phyloP scores from a whole-genome alignment of 2,113 vertebrate species.

The Mus pahari region DNA sequence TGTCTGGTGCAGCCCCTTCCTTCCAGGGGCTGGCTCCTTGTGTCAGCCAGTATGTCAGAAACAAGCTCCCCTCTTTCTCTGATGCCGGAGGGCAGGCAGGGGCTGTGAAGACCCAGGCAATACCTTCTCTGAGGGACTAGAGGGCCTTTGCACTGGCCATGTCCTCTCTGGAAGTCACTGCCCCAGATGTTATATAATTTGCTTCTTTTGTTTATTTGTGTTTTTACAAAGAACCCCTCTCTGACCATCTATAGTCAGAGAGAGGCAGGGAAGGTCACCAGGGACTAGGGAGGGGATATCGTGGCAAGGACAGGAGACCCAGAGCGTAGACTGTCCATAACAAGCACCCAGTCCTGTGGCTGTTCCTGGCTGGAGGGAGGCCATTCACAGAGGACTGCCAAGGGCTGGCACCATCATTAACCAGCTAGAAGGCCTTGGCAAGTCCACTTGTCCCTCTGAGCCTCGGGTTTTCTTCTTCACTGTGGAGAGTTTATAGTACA shows the following conservation, averaged over 20 bases:
- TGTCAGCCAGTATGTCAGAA: fast-evolving
- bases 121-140: not conserved
- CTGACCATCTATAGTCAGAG: not conserved
- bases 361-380: not conserved
- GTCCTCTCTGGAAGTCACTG: not conserved
- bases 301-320: not conserved
- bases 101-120: not conserved
- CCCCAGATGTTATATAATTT: not conserved
- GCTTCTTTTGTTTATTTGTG: not conserved
- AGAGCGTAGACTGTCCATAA: too few relatives aligned
- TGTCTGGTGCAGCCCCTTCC: not conserved
- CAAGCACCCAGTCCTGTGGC: not conserved
- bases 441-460: not conserved
- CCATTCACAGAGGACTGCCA: not conserved
- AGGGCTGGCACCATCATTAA: not conserved
- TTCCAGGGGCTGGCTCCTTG: not conserved
- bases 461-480: not conserved
- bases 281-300: not conserved
- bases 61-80: not conserved
- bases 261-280: not conserved
- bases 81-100: not conserved
- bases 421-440: not conserved
- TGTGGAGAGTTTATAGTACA: not conserved
- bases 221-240: not conserved
- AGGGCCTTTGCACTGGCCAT: not conserved